phyloP scores from a whole-genome alignment of 1,140 invertebrate genomes.

The Eufriesea mexicana region DNA sequence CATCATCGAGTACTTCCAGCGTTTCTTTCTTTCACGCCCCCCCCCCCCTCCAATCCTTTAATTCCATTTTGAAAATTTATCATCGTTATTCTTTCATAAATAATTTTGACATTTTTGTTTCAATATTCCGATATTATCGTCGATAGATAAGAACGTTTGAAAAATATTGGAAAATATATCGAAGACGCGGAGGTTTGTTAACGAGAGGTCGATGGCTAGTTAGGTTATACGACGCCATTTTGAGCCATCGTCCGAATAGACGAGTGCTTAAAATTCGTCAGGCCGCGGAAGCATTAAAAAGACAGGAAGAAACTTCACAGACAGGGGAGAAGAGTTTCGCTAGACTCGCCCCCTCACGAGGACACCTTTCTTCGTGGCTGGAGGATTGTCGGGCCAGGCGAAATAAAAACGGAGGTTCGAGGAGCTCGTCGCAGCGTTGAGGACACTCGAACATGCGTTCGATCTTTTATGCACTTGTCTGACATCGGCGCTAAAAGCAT shows the following conservation, averaged over 20 bases:
- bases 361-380: no score
- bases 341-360: neutral
- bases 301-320: slow-evolving; percentile 44
- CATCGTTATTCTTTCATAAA: no score
- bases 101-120: neutral
- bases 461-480: neutral
- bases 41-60: no score
- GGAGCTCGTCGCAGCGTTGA: no score
- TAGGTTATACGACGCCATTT: neutral
- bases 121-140: neutral
- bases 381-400: no score
- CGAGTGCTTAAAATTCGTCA: slow-evolving; percentile 13
- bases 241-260: no score
- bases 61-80: no score
- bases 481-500: slow-evolving; percentile 19
- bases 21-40: no score
- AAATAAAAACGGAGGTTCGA: neutral
- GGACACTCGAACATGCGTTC: neutral
- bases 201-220: neutral
- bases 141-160: neutral
- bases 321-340: slow-evolving; percentile 3
- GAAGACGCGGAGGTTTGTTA: neutral
- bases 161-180: neutral
- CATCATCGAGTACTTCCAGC: no score
- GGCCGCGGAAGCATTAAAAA: slow-evolving; percentile 5